Percentiles rank a stretch among this genome's conserved stretches.
These are phyloP conservation scores for Acleris emargana DNA, from an alignment of 2,888 invertebrate species.

Conservation along the genomic window DNA sequence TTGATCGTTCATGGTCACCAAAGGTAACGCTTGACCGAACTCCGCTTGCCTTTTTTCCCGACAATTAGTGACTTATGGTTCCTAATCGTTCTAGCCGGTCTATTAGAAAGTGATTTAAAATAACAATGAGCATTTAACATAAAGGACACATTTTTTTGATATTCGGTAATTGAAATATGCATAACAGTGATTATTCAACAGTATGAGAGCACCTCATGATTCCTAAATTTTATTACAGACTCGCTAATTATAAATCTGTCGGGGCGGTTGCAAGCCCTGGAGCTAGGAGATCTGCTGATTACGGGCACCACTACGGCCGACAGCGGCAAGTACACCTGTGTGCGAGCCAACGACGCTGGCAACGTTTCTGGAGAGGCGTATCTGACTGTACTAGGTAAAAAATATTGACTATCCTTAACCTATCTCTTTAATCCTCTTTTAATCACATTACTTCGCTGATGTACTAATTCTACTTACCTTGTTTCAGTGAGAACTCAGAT, in stretches of 20 bases:
- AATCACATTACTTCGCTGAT: neutral
- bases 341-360: conserved; percentile 95
- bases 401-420: neutral
- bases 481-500: conserved; percentile 95
- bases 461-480: conserved; percentile 27
- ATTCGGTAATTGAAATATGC: too few species aligned
- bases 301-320: conserved; percentile 92
- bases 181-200: too few species aligned
- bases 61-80: too few species aligned
- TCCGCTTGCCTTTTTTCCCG: too few species aligned
- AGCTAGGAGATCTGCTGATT: conserved; percentile 94
- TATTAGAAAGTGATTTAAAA: too few species aligned
- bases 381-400: conserved; percentile 90
- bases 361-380: conserved; percentile 91
- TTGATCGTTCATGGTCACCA: too few species aligned
- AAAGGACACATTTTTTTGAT: too few species aligned
- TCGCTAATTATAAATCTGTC: conserved; percentile 78
- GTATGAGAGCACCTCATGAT: too few species aligned
- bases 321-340: conserved; percentile 95
- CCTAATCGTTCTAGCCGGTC: too few species aligned
- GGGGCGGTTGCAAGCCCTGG: conserved; percentile 92
- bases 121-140: too few species aligned
- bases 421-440: neutral
- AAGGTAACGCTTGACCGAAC: too few species aligned
- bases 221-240: conserved; percentile 56